Evolutionary conservation across 2,888 invertebrate genomes (phyloP), one percentile per base, ranked within the genome.

Genomic region (Habroteleia sp.): DNA sequence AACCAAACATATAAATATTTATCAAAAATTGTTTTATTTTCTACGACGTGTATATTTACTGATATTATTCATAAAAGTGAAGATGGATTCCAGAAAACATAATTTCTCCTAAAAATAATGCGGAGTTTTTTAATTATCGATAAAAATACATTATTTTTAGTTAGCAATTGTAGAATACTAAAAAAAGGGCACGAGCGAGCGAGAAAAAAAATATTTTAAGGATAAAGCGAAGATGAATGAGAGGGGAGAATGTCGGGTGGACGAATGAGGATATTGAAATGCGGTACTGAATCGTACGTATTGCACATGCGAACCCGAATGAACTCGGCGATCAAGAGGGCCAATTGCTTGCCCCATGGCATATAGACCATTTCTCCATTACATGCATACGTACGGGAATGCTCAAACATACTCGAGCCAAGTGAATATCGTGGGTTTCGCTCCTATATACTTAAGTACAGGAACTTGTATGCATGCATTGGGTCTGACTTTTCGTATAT

Each of bases 271-370:
- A 65, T 84, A 85, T 85, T 86, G 85, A 85, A 86, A 87, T 84
- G 84, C 83, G 80, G 81, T 79, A 77, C 82, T 80, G 75, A 72
- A 44, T 75, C 63, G 39, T 60, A 73, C 25, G 69, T 62, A 73
- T 71, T 65, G 65, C 62, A 66, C 58, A 66, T 50, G 44, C 62
- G 66, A 66, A 77, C 60, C 75, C 77, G 80, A 81, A 81, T 78
- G 76, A 79, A 75, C 77, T 75, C 73, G 50, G 77, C 85, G 86
- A 88, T 88, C 87, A 85, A 88, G 87, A 86, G 87, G 83, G 84
- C 88, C 88, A 88, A 88, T 88, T 88, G 88, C 84, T 82, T 77
- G 69, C 63, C 76, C 72, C 71, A 68, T 63, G 73, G 74, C 80
- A 75, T 77, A 75, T 78, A 80, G 76, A 81, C 80, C 79, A 81